phyloP scores from a whole-genome alignment of 2,797 vertebrate species.

The Dendrocincla fuliginosa region DNA sequence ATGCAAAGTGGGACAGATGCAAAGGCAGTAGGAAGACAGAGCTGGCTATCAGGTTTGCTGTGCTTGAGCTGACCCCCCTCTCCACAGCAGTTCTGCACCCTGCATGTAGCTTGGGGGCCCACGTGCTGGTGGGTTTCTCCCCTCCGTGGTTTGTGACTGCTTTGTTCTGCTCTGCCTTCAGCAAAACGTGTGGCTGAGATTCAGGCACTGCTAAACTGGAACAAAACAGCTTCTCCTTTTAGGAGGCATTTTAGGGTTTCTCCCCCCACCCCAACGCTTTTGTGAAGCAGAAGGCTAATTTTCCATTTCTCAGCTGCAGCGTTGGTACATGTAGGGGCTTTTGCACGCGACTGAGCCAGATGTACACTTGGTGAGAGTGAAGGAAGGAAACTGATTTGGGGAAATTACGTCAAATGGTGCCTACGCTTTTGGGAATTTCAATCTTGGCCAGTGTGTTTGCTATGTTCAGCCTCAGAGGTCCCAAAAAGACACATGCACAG shows the following conservation, averaged over 20 bases:
- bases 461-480: background rate
- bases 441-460: background rate
- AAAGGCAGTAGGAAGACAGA: background rate
- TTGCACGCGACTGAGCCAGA: background rate
- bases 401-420: background rate
- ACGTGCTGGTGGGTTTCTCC: background rate
- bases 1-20: fast-evolving
- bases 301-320: background rate
- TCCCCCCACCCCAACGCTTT: background rate
- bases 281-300: background rate
- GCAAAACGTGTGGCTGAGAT: background rate
- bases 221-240: background rate
- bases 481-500: background rate
- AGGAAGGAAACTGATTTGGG: background rate
- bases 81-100: background rate
- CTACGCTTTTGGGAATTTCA: fast-evolving
- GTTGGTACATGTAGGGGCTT: background rate
- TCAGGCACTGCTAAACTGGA: background rate
- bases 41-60: background rate
- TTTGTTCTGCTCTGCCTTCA: background rate
- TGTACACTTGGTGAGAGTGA: background rate
- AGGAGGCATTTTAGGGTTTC: background rate
- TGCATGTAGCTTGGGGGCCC: fast-evolving
- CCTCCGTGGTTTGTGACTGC: fast-evolving
- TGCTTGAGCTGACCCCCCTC: background rate